Percentiles rank a stretch among this genome's conserved stretches.
phyloP scores from a whole-genome alignment of 2,888 invertebrate genomes.

The Anoplius nigerrimus region DNA sequence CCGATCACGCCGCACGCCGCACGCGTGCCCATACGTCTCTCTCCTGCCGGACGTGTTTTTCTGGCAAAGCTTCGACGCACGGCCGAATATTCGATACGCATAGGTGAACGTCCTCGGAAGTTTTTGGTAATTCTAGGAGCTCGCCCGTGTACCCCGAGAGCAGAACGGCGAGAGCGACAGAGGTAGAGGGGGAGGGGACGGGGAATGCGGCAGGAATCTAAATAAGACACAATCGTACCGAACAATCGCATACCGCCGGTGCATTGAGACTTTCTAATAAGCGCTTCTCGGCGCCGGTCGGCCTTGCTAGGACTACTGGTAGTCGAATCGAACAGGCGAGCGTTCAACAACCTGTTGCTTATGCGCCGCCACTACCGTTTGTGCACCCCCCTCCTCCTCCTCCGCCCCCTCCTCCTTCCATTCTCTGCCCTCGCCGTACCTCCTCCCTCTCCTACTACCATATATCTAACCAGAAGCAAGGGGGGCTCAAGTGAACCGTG shows the following conservation, averaged over 20 bases:
- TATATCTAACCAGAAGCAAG: slow-evolving; percentile 1
- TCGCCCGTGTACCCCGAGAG: too few species aligned
- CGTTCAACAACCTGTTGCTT: slow-evolving; percentile 61
- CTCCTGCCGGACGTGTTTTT: not conserved
- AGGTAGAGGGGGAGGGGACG: too few species aligned
- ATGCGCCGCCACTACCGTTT: slow-evolving; percentile 30
- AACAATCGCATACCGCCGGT: slow-evolving; percentile 59
- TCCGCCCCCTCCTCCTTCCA: too few species aligned
- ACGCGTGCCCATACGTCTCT: too few species aligned
- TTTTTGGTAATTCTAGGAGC: slow-evolving; percentile 26
- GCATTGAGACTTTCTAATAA: slow-evolving; percentile 58
- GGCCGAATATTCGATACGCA: not conserved
- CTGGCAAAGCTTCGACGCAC: not conserved
- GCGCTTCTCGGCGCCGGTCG: slow-evolving; percentile 52
- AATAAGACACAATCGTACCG: slow-evolving; percentile 59
- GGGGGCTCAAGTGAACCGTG: too few species aligned
- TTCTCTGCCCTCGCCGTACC: too few species aligned
- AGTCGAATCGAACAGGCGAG: slow-evolving; percentile 37
- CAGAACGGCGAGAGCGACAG: too few species aligned
- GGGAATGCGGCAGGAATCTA: slow-evolving; percentile 56
- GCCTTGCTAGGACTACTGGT: slow-evolving; percentile 52
- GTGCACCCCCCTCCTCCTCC: slow-evolving; percentile 14
- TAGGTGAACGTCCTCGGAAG: slow-evolving; percentile 16
- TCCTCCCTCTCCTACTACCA: slow-evolving; percentile 6
- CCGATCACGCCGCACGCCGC: too few species aligned